These are phyloP conservation scores for Lepidothrix coronata DNA, from an alignment of 2,113 vertebrate genomes.

Conservation along the genomic window DNA sequence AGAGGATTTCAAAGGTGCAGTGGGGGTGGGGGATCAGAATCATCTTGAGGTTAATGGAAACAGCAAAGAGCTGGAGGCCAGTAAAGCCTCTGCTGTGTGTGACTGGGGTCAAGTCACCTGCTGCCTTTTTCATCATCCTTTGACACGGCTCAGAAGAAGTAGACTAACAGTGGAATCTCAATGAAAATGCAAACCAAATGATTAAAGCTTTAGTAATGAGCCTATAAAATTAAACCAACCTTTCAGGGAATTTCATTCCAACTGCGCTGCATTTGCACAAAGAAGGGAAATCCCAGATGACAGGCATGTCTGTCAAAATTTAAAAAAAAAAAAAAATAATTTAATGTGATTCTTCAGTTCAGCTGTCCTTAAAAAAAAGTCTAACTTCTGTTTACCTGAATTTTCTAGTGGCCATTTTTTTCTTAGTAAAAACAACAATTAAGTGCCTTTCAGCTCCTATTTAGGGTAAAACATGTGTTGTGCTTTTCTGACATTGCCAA, in stretches of 20 bases:
- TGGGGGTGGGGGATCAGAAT: background rate
- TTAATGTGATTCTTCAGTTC: background rate
- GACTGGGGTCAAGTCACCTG: background rate
- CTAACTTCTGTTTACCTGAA: background rate
- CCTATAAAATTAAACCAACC: background rate
- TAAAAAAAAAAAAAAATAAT: background rate
- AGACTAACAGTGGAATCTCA: background rate
- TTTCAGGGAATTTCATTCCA: background rate
- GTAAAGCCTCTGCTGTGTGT: background rate
- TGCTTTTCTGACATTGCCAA: slow-evolving; percentile 15
- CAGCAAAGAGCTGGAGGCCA: background rate
- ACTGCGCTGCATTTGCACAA: background rate
- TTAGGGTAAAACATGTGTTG: slow-evolving; percentile 2
- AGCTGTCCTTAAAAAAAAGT: background rate
- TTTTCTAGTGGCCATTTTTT: background rate
- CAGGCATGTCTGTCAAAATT: background rate
- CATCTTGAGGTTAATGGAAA: background rate
- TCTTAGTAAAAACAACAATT: background rate
- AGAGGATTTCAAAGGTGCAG: background rate
- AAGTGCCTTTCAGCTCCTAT: background rate
- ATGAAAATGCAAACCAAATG: background rate
- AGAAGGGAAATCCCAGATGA: background rate
- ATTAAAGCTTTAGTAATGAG: background rate
- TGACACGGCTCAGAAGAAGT: background rate
- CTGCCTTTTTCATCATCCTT: background rate